Conservation (phyloP, 1,140 invertebrate species). For the Brachionus calyciflorus region DNA sequence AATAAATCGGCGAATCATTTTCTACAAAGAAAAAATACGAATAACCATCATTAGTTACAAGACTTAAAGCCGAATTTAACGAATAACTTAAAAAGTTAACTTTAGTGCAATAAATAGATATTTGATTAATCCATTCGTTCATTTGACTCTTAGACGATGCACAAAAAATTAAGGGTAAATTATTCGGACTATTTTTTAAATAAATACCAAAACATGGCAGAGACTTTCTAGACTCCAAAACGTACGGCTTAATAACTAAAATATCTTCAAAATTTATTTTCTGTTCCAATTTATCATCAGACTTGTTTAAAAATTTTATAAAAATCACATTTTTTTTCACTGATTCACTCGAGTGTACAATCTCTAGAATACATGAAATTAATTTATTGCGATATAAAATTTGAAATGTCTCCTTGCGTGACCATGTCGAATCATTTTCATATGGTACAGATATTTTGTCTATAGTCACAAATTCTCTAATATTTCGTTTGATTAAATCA, state of each 20-base stretch:
- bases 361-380: neutral
- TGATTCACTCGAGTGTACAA: neutral
- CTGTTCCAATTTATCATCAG: neutral
- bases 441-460: conserved; percentile 44
- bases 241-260: neutral
- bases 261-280: conserved; percentile 9
- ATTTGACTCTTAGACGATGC: neutral
- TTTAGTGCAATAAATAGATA: conserved; percentile 32
- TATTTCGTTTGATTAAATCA: conserved; percentile 18
- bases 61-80: neutral
- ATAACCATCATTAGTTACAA: neutral
- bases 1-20: neutral
- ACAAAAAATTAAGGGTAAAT: neutral
- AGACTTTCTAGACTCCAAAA: neutral
- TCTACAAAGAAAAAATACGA: conserved; percentile 20
- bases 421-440: conserved; percentile 35
- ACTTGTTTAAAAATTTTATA: neutral
- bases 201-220: conserved; percentile 2
- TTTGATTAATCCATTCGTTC: conserved; percentile 29
- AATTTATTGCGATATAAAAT: neutral
- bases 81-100: neutral
- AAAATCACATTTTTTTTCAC: neutral
- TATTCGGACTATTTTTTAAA: neutral
- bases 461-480: conserved; percentile 7
- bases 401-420: neutral